These are phyloP conservation scores for Iphiclides podalirius DNA, from an alignment of 2,888 invertebrate species.

Conservation along the genomic window DNA sequence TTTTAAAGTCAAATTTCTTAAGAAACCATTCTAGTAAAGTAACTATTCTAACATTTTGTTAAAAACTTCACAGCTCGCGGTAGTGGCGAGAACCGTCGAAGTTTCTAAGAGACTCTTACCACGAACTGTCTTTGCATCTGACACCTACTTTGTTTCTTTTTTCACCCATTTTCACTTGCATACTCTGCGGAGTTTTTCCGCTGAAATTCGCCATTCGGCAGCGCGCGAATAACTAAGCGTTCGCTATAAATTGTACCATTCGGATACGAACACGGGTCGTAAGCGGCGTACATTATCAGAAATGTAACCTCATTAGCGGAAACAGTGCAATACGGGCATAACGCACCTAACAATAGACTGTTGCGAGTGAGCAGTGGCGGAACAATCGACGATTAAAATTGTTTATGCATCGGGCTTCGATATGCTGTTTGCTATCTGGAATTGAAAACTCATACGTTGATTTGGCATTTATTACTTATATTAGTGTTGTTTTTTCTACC, in stretches of 20 bases:
- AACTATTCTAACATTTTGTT: slow-evolving; percentile 21
- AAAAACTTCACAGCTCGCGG: slow-evolving; percentile 33
- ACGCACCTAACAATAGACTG: slow-evolving; percentile 56
- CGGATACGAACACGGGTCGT: slow-evolving; percentile 4
- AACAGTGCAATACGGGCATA: slow-evolving; percentile 16
- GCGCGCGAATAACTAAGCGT: slow-evolving; percentile 9
- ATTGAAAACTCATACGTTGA: slow-evolving; percentile 29
- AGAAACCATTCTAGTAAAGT: slow-evolving; percentile 1
- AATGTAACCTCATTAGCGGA: slow-evolving; percentile 18
- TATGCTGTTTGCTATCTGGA: slow-evolving; percentile 52
- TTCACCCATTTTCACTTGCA: slow-evolving; percentile 58
- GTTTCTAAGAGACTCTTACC: slow-evolving; percentile 58
- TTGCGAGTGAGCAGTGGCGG: slow-evolving; percentile 55
- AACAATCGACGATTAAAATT: slow-evolving; percentile 73
- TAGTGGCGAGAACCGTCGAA: slow-evolving; percentile 39
- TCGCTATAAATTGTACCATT: slow-evolving; percentile 12
- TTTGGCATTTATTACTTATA: slow-evolving; percentile 31
- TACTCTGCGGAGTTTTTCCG: slow-evolving; percentile 63
- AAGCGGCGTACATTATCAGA: slow-evolving; percentile 3
- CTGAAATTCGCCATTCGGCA: slow-evolving; percentile 27
- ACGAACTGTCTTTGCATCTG: slow-evolving; percentile 68
- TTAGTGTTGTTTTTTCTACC: slow-evolving; percentile 9
- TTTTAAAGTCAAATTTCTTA: slow-evolving; percentile 8
- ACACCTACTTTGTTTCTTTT: slow-evolving; percentile 62
- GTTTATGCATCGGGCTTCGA: slow-evolving; percentile 66